Evolutionary conservation across 2,113 vertebrate genomes (phyloP), one percentile per base, ranked within the genome.

Genomic region (Nyctibius bracteatus): DNA sequence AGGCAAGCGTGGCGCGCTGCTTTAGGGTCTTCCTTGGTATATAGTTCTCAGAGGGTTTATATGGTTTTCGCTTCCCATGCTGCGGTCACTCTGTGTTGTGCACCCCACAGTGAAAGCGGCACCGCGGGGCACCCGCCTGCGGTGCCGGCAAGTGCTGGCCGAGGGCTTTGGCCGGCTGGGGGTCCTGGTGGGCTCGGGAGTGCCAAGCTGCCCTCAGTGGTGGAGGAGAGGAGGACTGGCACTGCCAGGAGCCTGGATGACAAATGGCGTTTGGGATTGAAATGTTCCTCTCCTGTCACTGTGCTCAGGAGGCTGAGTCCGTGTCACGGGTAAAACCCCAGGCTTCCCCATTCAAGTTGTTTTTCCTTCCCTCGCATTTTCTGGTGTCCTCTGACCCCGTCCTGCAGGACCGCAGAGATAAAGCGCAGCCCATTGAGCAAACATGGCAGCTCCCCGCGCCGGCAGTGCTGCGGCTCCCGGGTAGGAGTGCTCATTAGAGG

Each of bases 71-170:
- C 23, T 54, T 78, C 25, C 43, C 27, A 35, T 28, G 33, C 35
- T 14, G n/a, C 5, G 1, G 65, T 12, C 6, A 12, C 20, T 11
- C 5, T 1, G 27, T 6, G 27, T 6, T 3, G 20, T 2, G 2
- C 43, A 27, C 15, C 14, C 33, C 3, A 49, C 31, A 3, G 62
- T 10, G n/a, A 19, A 46, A 12, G 23, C 6, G 5, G 31, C 8
- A 4, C 28, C 6, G 35, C 3, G 3, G 55, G 24, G 24, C 87
- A 30, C 54, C 19, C 12, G 6, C 25, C 73, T 12, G 55, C 5
- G 2, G 66, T 7, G 33, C n/a, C 1, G 2, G 49, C 21, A 49
- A 6, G n/a, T 19, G 28, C 55, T 1, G 2, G 49, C 74, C 2
- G 0, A 20, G 24, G 30, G 19, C 54, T 52, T 24, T 6, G 2